These are phyloP conservation scores for Tenrec ecaudatus DNA, from an alignment of 2,113 vertebrate species.

Conservation along the genomic window DNA sequence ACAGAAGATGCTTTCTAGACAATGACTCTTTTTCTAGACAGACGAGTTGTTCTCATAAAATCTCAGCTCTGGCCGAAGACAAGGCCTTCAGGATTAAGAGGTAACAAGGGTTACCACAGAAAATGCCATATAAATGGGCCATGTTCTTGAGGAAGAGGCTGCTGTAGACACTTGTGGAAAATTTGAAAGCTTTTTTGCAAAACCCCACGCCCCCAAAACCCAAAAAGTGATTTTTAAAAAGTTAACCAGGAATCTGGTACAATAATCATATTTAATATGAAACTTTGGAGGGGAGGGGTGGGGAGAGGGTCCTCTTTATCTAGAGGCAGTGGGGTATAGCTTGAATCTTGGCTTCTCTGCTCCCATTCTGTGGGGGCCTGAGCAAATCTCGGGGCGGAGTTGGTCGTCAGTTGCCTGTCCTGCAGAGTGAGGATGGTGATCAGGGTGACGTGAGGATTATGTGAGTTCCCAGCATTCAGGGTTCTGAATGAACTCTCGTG, in stretches of 20 bases:
- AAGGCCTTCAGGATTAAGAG: not conserved
- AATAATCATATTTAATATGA: not conserved
- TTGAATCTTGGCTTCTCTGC: not conserved
- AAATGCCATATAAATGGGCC: rapidly evolving
- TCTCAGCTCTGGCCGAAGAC: not conserved
- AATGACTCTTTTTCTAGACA: not conserved
- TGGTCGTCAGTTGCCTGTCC: not conserved
- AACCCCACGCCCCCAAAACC: not conserved
- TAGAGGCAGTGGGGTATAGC: rapidly evolving
- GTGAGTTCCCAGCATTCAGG: too few species aligned
- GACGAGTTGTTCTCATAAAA: not conserved
- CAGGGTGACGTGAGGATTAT: not conserved
- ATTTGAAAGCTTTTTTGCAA: not conserved
- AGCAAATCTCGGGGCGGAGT: rapidly evolving
- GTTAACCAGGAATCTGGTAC: not conserved
- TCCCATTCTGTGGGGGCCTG: not conserved
- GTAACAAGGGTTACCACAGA: not conserved
- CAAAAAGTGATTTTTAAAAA: not conserved
- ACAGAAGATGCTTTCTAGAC: not conserved
- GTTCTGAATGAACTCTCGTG: not conserved
- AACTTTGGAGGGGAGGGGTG: not conserved
- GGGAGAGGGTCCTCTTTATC: not conserved
- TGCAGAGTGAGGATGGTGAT: not conserved
- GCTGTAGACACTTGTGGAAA: too few species aligned
- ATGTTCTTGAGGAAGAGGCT: too few species aligned